These are phyloP conservation scores for Eptatretus atami DNA, from an alignment of 2,797 vertebrate species.

Conservation along the genomic window DNA sequence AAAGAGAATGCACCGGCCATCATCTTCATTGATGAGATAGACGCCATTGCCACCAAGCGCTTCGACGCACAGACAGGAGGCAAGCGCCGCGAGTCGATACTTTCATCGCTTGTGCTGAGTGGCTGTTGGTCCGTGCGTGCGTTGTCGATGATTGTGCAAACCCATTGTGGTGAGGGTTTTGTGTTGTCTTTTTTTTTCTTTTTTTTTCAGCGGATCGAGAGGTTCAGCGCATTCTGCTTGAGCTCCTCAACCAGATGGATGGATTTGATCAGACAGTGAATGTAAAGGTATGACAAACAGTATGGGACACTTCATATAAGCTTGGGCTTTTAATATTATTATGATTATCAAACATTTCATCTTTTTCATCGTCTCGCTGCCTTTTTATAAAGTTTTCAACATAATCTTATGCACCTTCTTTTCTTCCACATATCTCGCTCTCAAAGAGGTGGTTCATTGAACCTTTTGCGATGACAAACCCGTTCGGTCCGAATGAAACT, in stretches of 20 bases:
- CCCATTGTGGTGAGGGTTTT: background rate
- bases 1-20: conserved; percentile 83
- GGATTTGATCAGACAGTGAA: conserved; percentile 85
- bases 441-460: no score
- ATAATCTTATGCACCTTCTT: no score
- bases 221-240: conserved; percentile 58
- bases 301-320: background rate
- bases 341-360: no score
- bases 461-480: no score
- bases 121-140: background rate
- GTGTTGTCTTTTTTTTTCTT: conserved; percentile 7
- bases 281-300: conserved; percentile 31
- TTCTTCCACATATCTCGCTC: no score
- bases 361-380: no score
- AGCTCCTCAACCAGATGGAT: conserved; percentile 81
- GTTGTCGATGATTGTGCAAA: background rate
- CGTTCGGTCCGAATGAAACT: no score
- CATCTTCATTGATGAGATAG: conserved; percentile 88
- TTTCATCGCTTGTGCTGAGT: background rate
- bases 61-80: conserved; percentile 76
- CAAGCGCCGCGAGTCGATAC: conserved; percentile 10
- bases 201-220: conserved; percentile 42
- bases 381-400: no score
- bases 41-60: conserved; percentile 72
- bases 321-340: no score